Evolutionary conservation across 92 coral and sea anemone species (phyloP).

Genomic region (Actinernus sp.): DNA sequence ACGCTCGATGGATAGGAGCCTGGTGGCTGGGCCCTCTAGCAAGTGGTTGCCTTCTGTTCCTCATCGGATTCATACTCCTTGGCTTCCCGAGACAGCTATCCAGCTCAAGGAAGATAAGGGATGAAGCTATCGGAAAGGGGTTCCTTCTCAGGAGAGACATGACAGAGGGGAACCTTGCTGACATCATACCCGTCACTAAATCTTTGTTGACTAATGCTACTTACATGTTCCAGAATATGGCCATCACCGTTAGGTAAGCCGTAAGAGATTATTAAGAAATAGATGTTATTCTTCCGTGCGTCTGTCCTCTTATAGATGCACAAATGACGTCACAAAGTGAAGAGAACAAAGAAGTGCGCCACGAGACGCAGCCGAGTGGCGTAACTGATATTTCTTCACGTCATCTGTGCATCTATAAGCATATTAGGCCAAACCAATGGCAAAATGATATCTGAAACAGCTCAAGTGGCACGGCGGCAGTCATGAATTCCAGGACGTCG

Average conservation of each 20-base stretch:
- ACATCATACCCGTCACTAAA: constrained; percentile 76
- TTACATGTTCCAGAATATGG: constrained; percentile 80
- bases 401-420: too few relatives aligned
- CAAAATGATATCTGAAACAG: too few relatives aligned
- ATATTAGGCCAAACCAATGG: too few relatives aligned
- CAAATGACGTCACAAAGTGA: too few relatives aligned
- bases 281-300: too few relatives aligned
- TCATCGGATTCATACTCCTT: constrained; percentile 47
- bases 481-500: too few relatives aligned
- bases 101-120: constrained; percentile 54
- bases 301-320: too few relatives aligned
- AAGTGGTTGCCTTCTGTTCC: constrained; percentile 58
- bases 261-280: too few relatives aligned
- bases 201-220: constrained; percentile 56
- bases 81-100: constrained; percentile 82
- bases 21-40: constrained; percentile 84
- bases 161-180: constrained; percentile 31
- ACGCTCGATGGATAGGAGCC: constrained; percentile 82
- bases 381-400: background rate
- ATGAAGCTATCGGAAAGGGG: constrained; percentile 68
- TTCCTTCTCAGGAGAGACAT: constrained; percentile 16
- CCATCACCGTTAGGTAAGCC: constrained; percentile 49
- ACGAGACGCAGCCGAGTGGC: too few relatives aligned
- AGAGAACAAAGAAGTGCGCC: too few relatives aligned
- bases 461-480: too few relatives aligned